phyloP scores from a whole-genome alignment of 2,888 invertebrate species.

The Sepioteuthis lessoniana region DNA sequence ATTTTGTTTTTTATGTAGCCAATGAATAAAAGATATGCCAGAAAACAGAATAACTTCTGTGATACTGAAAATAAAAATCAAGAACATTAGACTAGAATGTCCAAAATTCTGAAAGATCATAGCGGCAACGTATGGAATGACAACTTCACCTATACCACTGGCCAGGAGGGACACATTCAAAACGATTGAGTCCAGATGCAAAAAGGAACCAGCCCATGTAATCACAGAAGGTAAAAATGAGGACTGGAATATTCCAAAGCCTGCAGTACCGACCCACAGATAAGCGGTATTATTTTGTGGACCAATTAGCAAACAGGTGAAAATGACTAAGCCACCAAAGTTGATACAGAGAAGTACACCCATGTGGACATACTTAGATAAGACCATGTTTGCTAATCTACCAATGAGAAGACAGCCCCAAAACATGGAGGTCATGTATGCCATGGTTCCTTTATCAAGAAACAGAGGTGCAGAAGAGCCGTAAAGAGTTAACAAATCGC shows the following conservation, averaged over 20 bases:
- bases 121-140: slow-evolving; percentile 51
- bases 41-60: slow-evolving; percentile 49
- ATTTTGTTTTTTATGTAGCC: neutral
- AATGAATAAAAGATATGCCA: neutral
- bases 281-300: slow-evolving; percentile 35
- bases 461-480: slow-evolving; percentile 49
- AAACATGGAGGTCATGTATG: slow-evolving; percentile 52
- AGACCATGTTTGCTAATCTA: slow-evolving; percentile 48
- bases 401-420: slow-evolving; percentile 53
- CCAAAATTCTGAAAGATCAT: slow-evolving; percentile 50
- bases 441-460: slow-evolving; percentile 50
- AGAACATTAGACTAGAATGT: slow-evolving; percentile 48
- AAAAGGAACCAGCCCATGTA: slow-evolving; percentile 51
- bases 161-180: slow-evolving; percentile 51
- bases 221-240: slow-evolving; percentile 53
- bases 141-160: slow-evolving; percentile 53
- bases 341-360: slow-evolving; percentile 49
- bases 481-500: slow-evolving; percentile 51
- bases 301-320: slow-evolving; percentile 46
- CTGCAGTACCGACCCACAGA: slow-evolving; percentile 53
- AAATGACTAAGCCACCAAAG: slow-evolving; percentile 49
- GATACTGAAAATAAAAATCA: slow-evolving; percentile 45
- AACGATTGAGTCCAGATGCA: slow-evolving; percentile 50
- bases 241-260: slow-evolving; percentile 52
- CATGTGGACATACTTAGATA: slow-evolving; percentile 37